Evolutionary conservation across 2,797 vertebrate genomes (phyloP).

Genomic region (Phoxinus dragarum): DNA sequence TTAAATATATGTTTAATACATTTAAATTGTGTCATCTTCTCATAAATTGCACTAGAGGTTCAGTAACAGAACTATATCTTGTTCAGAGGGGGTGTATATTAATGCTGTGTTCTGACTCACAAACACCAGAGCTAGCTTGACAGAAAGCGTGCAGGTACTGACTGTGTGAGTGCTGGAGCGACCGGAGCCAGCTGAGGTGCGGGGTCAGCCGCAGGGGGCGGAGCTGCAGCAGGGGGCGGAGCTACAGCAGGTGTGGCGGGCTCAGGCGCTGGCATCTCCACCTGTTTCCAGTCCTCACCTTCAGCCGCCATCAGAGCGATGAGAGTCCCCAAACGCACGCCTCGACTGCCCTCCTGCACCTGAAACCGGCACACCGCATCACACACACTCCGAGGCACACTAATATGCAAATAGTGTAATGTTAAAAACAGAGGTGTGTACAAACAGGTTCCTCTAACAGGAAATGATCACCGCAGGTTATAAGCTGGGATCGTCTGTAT

Average conservation of each 20-base stretch:
- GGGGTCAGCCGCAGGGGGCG: constrained; percentile 48
- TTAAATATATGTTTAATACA: no score
- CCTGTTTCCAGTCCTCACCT: constrained; percentile 93
- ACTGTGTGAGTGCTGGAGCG: constrained; percentile 63
- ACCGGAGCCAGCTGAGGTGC: constrained; percentile 61
- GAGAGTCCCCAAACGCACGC: constrained; percentile 85
- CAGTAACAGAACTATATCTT: no score
- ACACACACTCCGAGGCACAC: fast-evolving
- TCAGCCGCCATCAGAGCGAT: constrained; percentile 94
- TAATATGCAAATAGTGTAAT: neutral
- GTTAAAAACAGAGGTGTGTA: neutral
- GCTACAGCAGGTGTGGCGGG: constrained; percentile 53
- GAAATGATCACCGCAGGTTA: neutral
- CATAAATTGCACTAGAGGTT: no score
- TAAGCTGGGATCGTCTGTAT: neutral
- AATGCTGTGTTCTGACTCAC: neutral
- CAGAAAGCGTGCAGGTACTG: neutral
- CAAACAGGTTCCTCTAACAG: neutral
- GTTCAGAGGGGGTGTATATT: no score
- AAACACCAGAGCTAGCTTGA: neutral
- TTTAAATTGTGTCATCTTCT: no score
- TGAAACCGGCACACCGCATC: constrained; percentile 60
- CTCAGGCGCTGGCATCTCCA: constrained; percentile 83
- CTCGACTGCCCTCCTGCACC: constrained; percentile 91
- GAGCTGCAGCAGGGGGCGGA: constrained; percentile 44